These are phyloP conservation scores for Macrobrachium rosenbergii DNA, from an alignment of 1,140 invertebrate species.

Conservation along the genomic window DNA sequence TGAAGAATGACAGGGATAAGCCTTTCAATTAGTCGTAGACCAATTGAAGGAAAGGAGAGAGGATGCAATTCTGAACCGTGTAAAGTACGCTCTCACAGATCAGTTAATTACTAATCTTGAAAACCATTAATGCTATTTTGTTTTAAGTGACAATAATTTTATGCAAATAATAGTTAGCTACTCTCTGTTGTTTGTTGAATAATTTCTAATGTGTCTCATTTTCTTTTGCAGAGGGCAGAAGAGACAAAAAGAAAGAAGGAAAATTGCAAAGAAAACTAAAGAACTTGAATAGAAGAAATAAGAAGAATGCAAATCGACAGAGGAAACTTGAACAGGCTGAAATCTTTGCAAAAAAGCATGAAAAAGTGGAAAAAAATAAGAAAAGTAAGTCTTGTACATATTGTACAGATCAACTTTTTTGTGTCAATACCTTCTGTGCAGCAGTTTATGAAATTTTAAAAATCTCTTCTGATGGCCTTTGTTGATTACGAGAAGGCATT, in stretches of 20 bases:
- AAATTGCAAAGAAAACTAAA: constrained; percentile 30
- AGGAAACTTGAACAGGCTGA: not conserved
- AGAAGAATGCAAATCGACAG: not conserved
- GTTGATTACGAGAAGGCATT: no score
- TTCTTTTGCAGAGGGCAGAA: constrained; percentile 27
- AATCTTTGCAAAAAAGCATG: not conserved
- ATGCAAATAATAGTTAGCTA: no score
- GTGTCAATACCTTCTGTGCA: no score
- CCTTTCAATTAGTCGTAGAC: no score
- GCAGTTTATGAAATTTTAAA: no score
- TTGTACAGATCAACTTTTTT: not conserved
- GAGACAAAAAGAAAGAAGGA: constrained; percentile 35
- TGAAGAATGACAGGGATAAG: no score
- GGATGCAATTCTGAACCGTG: not conserved
- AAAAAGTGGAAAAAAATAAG: not conserved
- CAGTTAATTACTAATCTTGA: not conserved
- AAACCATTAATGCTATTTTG: not conserved
- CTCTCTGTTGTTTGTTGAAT: no score
- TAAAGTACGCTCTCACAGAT: not conserved
- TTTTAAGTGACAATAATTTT: no score
- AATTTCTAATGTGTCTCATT: not conserved
- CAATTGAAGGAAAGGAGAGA: not conserved
- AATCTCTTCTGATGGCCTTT: no score
- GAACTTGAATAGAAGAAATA: constrained; percentile 1
- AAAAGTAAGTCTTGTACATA: not conserved